Percentiles rank a stretch among this genome's conserved stretches.
phyloP scores from a whole-genome alignment of 2,888 invertebrate genomes.

The Rotaria macrura region DNA sequence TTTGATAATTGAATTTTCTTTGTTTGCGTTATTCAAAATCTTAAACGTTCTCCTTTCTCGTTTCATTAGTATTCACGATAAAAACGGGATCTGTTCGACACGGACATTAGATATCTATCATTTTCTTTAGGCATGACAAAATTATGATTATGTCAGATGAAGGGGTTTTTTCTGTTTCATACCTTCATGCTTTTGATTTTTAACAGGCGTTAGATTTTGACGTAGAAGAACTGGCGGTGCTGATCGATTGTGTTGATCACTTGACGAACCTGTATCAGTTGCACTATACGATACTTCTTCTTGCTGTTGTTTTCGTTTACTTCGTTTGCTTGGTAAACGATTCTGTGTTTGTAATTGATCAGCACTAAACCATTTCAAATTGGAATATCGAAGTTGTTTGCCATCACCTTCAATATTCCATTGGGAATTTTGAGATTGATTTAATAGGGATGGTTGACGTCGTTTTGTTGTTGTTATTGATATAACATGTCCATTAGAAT shows the following conservation, averaged over 20 bases:
- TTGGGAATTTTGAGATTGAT: not conserved
- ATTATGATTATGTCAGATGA: no score
- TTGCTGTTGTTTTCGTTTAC: not conserved
- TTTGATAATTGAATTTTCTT: no score
- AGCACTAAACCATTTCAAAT: not conserved
- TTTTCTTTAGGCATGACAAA: no score
- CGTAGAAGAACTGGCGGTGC: not conserved
- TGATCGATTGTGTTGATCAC: not conserved
- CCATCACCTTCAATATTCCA: conserved; percentile 13
- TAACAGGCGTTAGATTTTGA: not conserved
- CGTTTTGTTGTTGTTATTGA: not conserved
- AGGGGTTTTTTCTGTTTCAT: not conserved
- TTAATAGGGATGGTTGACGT: not conserved
- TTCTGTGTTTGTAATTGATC: not conserved
- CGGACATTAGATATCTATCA: no score
- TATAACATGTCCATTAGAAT: not conserved
- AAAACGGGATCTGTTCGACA: no score
- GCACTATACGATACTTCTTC: not conserved
- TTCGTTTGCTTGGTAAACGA: not conserved
- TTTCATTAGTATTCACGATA: no score
- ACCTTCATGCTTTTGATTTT: not conserved
- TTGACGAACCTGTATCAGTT: not conserved
- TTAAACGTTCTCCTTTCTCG: no score
- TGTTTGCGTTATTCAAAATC: no score
- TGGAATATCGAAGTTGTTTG: not conserved